Evolutionary conservation across 2,113 vertebrate genomes (phyloP).

Genomic region (Cyanoderma ruficeps): DNA sequence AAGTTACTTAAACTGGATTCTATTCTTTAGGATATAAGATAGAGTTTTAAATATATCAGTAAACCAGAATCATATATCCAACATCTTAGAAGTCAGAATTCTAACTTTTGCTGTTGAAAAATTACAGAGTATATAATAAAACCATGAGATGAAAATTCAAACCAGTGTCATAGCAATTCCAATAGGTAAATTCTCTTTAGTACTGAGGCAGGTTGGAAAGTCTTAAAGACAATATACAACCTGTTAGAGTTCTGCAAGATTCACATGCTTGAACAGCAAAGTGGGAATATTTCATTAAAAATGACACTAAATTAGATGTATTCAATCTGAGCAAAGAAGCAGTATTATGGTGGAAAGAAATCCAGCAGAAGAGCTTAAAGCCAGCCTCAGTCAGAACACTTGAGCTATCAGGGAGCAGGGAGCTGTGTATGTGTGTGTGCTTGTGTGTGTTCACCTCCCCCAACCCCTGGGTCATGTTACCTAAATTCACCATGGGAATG

Average conservation of each 20-base stretch:
- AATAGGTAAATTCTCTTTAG: neutral
- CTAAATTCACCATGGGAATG: neutral
- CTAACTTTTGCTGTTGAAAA: neutral
- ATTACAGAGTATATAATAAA: neutral
- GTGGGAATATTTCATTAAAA: neutral
- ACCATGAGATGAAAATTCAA: neutral
- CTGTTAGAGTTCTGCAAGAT: neutral
- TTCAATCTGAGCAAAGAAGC: neutral
- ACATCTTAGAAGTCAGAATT: neutral
- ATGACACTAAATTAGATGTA: neutral
- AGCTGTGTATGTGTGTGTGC: accelerated
- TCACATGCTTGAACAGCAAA: neutral
- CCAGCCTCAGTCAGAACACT: neutral
- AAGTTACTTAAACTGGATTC: neutral
- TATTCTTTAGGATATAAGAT: neutral
- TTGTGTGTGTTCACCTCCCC: neutral
- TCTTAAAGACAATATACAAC: neutral
- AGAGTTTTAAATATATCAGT: neutral
- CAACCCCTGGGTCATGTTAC: neutral
- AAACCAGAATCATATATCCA: neutral
- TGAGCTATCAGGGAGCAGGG: neutral
- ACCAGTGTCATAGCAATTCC: neutral
- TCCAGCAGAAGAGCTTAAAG: neutral
- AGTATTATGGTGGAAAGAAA: neutral
- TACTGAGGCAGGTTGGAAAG: neutral